phyloP scores from a whole-genome alignment of 2,888 invertebrate species.

The Polietes domitor region DNA sequence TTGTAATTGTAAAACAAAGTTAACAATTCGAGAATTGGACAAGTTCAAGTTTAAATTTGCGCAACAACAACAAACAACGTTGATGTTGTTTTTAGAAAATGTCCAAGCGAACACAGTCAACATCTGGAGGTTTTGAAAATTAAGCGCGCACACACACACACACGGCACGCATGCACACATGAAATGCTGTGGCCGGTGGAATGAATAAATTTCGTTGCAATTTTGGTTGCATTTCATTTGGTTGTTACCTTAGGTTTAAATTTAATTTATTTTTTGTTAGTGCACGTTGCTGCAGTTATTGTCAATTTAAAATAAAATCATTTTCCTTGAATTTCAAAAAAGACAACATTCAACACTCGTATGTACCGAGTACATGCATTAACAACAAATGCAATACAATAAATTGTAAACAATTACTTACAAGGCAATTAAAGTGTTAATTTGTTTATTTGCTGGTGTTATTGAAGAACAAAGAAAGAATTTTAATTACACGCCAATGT shows the following conservation, averaged over 20 bases:
- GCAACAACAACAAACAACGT: constrained; percentile 30
- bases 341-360: constrained; percentile 11
- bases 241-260: not conserved
- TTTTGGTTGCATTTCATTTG: not conserved
- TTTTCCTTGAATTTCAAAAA: constrained; percentile 55
- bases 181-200: not conserved
- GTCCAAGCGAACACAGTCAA: constrained; percentile 19
- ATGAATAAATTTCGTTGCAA: not conserved
- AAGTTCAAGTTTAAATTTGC: constrained; percentile 63
- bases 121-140: constrained; percentile 40
- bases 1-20: constrained; percentile 19
- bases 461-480: constrained; percentile 8
- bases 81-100: constrained; percentile 24
- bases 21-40: constrained; percentile 62
- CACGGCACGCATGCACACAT: not conserved
- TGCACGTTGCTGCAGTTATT: not conserved
- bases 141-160: not conserved
- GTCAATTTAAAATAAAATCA: constrained; percentile 14
- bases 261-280: not conserved
- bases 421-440: constrained; percentile 44
- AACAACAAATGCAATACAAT: constrained; percentile 35
- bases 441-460: constrained; percentile 27
- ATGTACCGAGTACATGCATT: too few relatives aligned
- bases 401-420: not conserved
- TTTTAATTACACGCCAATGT: too few relatives aligned